A percentile compares a stretch with the other conserved stretches of the same genome.
These are phyloP conservation scores for Entomobrya multifasciata DNA, from an alignment of 2,888 invertebrate species.

Conservation along the genomic window DNA sequence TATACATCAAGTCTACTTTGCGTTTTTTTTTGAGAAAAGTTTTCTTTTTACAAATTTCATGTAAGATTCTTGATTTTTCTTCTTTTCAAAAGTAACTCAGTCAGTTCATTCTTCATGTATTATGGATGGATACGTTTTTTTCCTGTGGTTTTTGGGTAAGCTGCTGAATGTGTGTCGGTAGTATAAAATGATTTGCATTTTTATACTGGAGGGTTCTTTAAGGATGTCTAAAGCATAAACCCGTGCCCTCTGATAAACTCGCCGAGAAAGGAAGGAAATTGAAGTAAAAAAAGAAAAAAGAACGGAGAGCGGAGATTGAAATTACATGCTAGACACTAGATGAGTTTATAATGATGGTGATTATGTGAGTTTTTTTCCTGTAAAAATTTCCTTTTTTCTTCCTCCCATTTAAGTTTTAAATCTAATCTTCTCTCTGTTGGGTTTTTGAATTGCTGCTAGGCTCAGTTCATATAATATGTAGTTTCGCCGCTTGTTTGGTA, in stretches of 20 bases:
- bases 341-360: slow-evolving; percentile 62
- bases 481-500: too few relatives aligned
- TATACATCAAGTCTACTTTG: neutral
- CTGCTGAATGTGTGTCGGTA: neutral
- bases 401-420: slow-evolving; percentile 79
- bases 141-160: neutral
- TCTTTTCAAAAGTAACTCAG: neutral
- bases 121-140: slow-evolving; percentile 33
- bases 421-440: slow-evolving; percentile 72
- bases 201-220: neutral
- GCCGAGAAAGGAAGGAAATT: slow-evolving; percentile 45
- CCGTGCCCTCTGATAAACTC: neutral
- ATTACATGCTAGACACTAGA: slow-evolving; percentile 55
- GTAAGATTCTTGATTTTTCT: neutral
- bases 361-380: slow-evolving; percentile 58
- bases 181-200: slow-evolving; percentile 55
- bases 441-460: slow-evolving; percentile 33
- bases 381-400: slow-evolving; percentile 76
- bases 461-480: too few relatives aligned
- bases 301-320: slow-evolving; percentile 56
- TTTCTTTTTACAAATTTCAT: neutral
- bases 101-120: slow-evolving; percentile 36
- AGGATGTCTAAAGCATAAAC: neutral
- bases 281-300: slow-evolving; percentile 29
- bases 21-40: neutral